phyloP scores from a whole-genome alignment of 2,113 vertebrate species.

The Corydoras sp. region DNA sequence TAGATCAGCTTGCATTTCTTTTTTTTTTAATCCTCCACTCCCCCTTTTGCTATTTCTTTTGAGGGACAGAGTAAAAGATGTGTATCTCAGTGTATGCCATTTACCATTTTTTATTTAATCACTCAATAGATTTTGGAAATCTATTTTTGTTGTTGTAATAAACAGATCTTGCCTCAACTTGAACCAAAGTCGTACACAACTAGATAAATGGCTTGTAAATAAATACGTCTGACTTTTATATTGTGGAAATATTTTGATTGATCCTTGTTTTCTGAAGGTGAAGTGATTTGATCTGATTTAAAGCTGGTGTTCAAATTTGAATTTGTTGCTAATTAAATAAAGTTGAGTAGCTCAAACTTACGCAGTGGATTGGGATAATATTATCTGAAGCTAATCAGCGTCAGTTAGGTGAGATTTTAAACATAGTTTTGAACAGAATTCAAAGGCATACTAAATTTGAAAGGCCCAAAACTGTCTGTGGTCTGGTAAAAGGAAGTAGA shows the following conservation, averaged over 20 bases:
- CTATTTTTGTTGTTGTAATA: not conserved
- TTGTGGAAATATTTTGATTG: not conserved
- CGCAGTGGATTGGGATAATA: not conserved
- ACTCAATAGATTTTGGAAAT: not conserved
- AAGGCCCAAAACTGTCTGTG: not conserved
- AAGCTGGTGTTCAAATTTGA: not conserved
- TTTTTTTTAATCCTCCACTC: not conserved
- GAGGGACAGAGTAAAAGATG: not conserved
- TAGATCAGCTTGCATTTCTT: not conserved
- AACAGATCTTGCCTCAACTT: slow-evolving; percentile 6
- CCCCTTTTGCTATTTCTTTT: not conserved
- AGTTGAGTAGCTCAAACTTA: not conserved
- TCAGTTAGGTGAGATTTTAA: not conserved
- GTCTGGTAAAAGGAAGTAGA: not conserved
- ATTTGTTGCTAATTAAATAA: not conserved
- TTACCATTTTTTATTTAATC: not conserved
- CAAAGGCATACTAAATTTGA: too few species aligned
- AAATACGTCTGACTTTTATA: not conserved
- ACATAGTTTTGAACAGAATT: not conserved
- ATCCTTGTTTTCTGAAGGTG: not conserved
- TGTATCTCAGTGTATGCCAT: not conserved
- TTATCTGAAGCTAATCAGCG: not conserved
- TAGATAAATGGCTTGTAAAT: slow-evolving; percentile 8
- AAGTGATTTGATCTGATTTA: not conserved
- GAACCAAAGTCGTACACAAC: slow-evolving; percentile 3